Conservation (phyloP, 2,113 vertebrate species). For the Thamnaconus septentrionalis region DNA sequence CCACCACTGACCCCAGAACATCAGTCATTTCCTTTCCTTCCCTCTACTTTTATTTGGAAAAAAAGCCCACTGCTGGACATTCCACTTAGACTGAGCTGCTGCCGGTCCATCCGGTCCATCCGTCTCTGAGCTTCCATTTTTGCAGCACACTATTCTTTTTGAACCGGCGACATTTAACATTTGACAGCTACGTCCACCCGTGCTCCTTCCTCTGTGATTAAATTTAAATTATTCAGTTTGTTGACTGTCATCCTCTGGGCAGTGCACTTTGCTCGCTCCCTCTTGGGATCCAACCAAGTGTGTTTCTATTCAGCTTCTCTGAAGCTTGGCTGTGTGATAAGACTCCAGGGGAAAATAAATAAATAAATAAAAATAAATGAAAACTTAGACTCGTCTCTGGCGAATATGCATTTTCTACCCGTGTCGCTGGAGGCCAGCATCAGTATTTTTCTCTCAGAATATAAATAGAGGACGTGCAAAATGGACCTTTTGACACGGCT, state of each 20-base stretch:
- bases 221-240: constrained; percentile 53
- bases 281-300: constrained; percentile 12
- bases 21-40: too few species aligned
- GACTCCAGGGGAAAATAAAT: background rate
- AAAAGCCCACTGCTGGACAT: too few species aligned
- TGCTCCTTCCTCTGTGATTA: constrained; percentile 33
- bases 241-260: constrained; percentile 37
- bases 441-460: background rate
- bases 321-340: constrained; percentile 10
- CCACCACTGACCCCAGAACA: too few species aligned
- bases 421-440: background rate
- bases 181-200: constrained; percentile 16
- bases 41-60: too few species aligned
- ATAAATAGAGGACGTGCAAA: constrained; percentile 18
- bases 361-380: too few species aligned
- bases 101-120: too few species aligned
- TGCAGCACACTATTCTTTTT: background rate
- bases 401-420: too few species aligned
- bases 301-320: constrained; percentile 11
- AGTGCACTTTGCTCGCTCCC: constrained; percentile 37
- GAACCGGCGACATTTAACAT: constrained; percentile 28
- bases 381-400: too few species aligned
- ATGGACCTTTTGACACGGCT: constrained; percentile 16
- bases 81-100: too few species aligned
- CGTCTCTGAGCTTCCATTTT: too few species aligned